Conservation (phyloP, 1,140 invertebrate genomes). For the Thaumetopoea pityocampa region DNA sequence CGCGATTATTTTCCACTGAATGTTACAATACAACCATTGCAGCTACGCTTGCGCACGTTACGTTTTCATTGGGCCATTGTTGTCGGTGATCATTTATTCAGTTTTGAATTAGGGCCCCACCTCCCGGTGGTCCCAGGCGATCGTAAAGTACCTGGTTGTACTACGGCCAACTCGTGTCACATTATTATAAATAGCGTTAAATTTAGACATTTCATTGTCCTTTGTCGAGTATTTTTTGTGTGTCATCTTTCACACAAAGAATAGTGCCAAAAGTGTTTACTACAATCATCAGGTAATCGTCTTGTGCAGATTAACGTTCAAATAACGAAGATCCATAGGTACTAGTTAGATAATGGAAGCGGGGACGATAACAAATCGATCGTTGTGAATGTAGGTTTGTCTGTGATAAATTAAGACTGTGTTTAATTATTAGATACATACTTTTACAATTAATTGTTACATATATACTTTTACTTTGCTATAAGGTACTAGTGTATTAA, state of each 20-base stretch:
- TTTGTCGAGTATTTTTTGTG: conserved; percentile 9
- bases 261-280: conserved; percentile 2
- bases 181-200: conserved; percentile 57
- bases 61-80: conserved; percentile 60
- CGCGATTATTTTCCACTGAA: conserved; percentile 50
- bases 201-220: conserved; percentile 25
- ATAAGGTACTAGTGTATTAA: too few relatives aligned
- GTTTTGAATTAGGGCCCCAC: conserved; percentile 33
- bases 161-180: conserved; percentile 45
- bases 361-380: too few relatives aligned
- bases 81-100: conserved; percentile 56
- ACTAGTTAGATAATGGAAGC: background rate
- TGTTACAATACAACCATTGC: conserved; percentile 38
- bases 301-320: background rate
- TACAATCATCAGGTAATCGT: conserved; percentile 3
- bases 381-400: too few relatives aligned
- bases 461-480: too few relatives aligned
- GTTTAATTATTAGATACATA: too few relatives aligned
- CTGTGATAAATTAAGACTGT: too few relatives aligned
- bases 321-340: background rate
- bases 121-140: conserved; percentile 45
- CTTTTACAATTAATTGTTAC: too few relatives aligned
- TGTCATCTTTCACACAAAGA: conserved; percentile 1
- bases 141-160: conserved; percentile 25
- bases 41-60: conserved; percentile 27